Conservation (phyloP, 1,140 invertebrate genomes). For the Orchesella cincta region DNA sequence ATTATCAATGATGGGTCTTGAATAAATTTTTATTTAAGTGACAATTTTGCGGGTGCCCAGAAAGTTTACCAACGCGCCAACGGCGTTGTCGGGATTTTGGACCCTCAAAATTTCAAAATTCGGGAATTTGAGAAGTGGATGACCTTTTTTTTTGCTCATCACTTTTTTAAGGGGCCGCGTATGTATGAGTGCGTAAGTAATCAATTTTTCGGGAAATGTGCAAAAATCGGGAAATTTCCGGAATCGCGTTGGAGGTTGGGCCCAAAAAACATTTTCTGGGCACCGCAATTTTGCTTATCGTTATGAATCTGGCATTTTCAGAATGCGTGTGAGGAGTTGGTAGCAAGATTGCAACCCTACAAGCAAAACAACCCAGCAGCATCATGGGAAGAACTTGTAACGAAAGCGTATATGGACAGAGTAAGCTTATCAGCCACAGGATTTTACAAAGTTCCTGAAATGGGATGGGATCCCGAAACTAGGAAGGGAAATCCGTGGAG, state of each 20-base stretch:
- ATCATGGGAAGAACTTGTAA: constrained; percentile 59
- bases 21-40: neutral
- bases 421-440: constrained; percentile 80
- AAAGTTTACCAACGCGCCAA: no score
- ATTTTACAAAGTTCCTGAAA: constrained; percentile 74
- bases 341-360: constrained; percentile 57
- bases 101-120: no score
- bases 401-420: constrained; percentile 56
- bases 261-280: neutral
- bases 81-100: no score
- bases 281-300: constrained; percentile 28
- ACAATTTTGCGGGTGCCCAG: no score
- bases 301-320: neutral
- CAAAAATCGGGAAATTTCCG: neutral
- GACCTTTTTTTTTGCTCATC: no score
- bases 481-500: constrained; percentile 71
- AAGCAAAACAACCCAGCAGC: constrained; percentile 56
- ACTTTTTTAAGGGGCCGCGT: no score
- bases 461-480: constrained; percentile 73
- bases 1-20: neutral
- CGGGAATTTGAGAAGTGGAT: no score
- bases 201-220: neutral
- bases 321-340: constrained; percentile 35
- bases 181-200: no score
- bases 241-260: neutral